Percentiles rank a stretch among this genome's conserved stretches.
Conservation (phyloP, 2,888 invertebrate species). For the Megastigmus dorsalis region DNA sequence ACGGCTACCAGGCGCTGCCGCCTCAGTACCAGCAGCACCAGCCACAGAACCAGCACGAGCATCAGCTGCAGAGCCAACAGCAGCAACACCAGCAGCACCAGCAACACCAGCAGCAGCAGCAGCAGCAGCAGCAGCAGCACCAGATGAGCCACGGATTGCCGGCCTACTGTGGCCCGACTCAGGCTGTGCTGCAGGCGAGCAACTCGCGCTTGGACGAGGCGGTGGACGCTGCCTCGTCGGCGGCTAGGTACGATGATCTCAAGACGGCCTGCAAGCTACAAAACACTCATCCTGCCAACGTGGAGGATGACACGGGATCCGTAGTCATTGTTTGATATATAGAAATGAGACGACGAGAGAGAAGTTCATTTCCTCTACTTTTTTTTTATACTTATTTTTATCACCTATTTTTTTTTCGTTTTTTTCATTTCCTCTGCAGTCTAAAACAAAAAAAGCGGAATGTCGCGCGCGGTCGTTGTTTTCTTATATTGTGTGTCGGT, state of each 20-base stretch:
- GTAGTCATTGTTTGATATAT: constrained; percentile 72
- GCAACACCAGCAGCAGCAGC: constrained; percentile 55
- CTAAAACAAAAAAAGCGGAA: no score
- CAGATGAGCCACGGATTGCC: constrained; percentile 45
- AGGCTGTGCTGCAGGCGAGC: constrained; percentile 66
- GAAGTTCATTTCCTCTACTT: not conserved
- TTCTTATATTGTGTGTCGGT: constrained; percentile 29
- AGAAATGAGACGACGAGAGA: not conserved
- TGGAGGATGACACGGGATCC: constrained; percentile 74
- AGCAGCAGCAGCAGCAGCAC: constrained; percentile 53
- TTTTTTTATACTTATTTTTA: constrained; percentile 11
- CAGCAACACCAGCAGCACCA: constrained; percentile 50
- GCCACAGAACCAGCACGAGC: constrained; percentile 51
- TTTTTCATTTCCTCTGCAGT: not conserved
- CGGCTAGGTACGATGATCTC: constrained; percentile 74
- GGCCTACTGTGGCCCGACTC: constrained; percentile 35
- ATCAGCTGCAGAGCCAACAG: constrained; percentile 40
- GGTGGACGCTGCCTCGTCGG: constrained; percentile 37
- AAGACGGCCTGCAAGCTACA: constrained; percentile 72
- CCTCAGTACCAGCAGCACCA: constrained; percentile 56
- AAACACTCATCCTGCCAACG: constrained; percentile 66
- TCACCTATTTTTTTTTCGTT: not conserved
- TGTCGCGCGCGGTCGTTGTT: constrained; percentile 11
- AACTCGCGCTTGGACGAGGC: constrained; percentile 62
- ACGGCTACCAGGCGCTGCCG: constrained; percentile 56